These are phyloP conservation scores for Meloe dianella DNA, from an alignment of 2,888 invertebrate genomes.

Conservation along the genomic window DNA sequence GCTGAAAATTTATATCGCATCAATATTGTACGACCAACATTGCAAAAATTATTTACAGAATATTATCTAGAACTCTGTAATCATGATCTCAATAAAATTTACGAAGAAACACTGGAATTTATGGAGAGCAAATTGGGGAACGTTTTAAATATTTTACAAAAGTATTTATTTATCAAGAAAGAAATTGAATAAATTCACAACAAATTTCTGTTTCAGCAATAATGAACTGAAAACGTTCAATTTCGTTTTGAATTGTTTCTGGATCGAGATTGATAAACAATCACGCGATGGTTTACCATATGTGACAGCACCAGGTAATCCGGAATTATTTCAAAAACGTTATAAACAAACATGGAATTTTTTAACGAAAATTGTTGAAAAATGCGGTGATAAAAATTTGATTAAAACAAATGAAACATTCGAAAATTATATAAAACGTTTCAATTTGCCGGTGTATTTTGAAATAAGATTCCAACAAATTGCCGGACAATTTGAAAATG, in stretches of 20 bases:
- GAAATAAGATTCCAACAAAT: constrained; percentile 95
- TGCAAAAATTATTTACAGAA: constrained; percentile 76
- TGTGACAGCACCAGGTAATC: constrained; percentile 92
- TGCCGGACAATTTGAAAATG: constrained; percentile 70
- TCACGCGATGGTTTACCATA: constrained; percentile 80
- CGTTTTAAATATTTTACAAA: constrained; percentile 52
- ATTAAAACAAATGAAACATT: constrained; percentile 75
- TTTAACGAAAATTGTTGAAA: constrained; percentile 71
- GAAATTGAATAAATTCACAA: background rate
- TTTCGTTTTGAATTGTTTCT: constrained; percentile 84
- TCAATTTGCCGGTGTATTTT: constrained; percentile 97
- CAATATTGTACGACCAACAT: constrained; percentile 70
- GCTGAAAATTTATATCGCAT: constrained; percentile 76
- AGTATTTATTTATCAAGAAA: constrained; percentile 14
- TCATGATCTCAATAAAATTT: constrained; percentile 74
- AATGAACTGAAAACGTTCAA: constrained; percentile 69
- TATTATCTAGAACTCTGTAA: constrained; percentile 63
- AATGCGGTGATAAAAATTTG: constrained; percentile 66
- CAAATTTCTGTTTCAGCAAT: constrained; percentile 47
- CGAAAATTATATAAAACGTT: constrained; percentile 76
- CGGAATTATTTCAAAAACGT: constrained; percentile 82
- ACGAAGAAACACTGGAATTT: constrained; percentile 72
- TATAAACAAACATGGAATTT: constrained; percentile 82
- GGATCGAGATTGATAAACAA: constrained; percentile 84
- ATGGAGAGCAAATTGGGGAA: constrained; percentile 72